Evolutionary conservation across 1,140 invertebrate genomes (phyloP).

Genomic region (Pogonomyrmex barbatus): DNA sequence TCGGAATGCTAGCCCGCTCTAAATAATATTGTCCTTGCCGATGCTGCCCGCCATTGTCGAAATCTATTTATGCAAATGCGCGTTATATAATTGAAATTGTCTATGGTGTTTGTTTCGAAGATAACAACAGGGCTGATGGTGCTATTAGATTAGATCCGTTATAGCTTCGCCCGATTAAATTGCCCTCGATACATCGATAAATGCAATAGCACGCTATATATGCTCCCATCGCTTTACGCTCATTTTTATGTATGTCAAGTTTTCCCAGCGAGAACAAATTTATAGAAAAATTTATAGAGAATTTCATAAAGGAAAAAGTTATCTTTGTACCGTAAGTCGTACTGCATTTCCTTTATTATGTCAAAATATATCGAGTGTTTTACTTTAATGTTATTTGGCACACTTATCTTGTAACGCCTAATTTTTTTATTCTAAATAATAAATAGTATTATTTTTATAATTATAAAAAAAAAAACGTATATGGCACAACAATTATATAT

Average conservation of each 20-base stretch:
- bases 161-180: slow-evolving; percentile 32
- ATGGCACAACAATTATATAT: neutral
- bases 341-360: neutral
- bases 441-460: neutral
- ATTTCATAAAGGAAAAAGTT: neutral
- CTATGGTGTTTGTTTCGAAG: slow-evolving; percentile 9
- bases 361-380: neutral
- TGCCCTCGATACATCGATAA: slow-evolving; percentile 32
- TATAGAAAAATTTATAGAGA: neutral
- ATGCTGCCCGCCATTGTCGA: slow-evolving; percentile 51
- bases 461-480: neutral
- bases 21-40: slow-evolving; percentile 71
- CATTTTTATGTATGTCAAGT: slow-evolving; percentile 23
- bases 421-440: neutral
- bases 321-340: neutral
- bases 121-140: neutral
- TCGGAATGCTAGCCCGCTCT: slow-evolving; percentile 69
- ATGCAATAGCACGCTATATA: neutral
- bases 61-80: slow-evolving; percentile 54
- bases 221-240: slow-evolving; percentile 1
- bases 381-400: neutral
- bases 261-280: slow-evolving; percentile 3
- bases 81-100: slow-evolving; percentile 16
- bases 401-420: neutral
- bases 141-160: slow-evolving; percentile 23